A percentile compares a stretch with the other conserved stretches of the same genome.
Evolutionary conservation across 2,113 vertebrate species (phyloP).

Genomic region (Spermophilus dauricus): DNA sequence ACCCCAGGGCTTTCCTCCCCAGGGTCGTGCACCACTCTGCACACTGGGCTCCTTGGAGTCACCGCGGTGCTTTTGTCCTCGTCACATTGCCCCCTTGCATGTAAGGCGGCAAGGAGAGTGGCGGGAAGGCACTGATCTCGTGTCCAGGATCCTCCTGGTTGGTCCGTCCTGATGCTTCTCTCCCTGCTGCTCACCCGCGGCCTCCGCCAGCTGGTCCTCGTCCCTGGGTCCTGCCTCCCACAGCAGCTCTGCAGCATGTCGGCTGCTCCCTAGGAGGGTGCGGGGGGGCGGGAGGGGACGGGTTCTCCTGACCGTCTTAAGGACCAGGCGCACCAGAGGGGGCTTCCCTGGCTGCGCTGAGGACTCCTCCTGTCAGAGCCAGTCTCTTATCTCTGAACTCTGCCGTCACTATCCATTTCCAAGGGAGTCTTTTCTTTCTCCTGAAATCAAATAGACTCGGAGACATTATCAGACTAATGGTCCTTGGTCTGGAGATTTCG

Average conservation of each 20-base stretch:
- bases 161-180: accelerated
- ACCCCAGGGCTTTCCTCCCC: too few relatives aligned
- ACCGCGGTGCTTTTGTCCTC: neutral
- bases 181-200: accelerated
- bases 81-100: accelerated
- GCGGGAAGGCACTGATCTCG: accelerated
- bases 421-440: constrained; percentile 30
- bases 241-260: accelerated
- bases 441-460: constrained; percentile 55
- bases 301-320: accelerated
- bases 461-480: constrained; percentile 77
- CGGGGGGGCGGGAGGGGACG: accelerated
- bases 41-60: too few relatives aligned
- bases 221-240: neutral
- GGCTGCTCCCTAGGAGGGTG: accelerated
- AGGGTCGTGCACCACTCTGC: too few relatives aligned
- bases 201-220: too few relatives aligned
- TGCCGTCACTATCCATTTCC: constrained; percentile 61
- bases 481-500: constrained; percentile 73
- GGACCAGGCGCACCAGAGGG: too few relatives aligned
- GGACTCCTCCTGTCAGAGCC: neutral
- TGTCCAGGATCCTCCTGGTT: neutral
- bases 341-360: too few relatives aligned
- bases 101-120: accelerated
- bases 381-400: constrained; percentile 39